Percentiles rank a stretch among this genome's conserved stretches.
Conservation (phyloP, 2,888 invertebrate species). For the Drosophila vallismaia region DNA sequence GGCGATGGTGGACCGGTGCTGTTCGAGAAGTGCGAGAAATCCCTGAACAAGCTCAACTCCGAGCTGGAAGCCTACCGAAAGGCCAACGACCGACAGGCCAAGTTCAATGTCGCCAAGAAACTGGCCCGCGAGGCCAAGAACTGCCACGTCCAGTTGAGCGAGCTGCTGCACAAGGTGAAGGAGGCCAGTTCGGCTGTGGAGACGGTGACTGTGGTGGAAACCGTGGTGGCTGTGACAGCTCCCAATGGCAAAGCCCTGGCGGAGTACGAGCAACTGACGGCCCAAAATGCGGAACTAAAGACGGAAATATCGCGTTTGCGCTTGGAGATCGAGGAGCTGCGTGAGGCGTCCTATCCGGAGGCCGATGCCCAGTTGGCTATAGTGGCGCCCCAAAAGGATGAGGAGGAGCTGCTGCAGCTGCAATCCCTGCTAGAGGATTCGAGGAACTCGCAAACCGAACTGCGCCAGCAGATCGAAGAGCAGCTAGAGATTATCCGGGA, state of each 20-base stretch:
- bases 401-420: slow-evolving; percentile 23
- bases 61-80: slow-evolving; percentile 83
- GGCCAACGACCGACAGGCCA: slow-evolving; percentile 81
- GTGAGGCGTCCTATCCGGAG: slow-evolving; percentile 68
- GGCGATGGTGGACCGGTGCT: slow-evolving; percentile 65
- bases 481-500: slow-evolving; percentile 8
- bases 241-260: slow-evolving; percentile 81
- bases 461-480: slow-evolving; percentile 11
- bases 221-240: slow-evolving; percentile 80
- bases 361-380: slow-evolving; percentile 45
- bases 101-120: slow-evolving; percentile 82
- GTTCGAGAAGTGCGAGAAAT: slow-evolving; percentile 80
- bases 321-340: slow-evolving; percentile 61
- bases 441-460: background rate
- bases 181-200: slow-evolving; percentile 79
- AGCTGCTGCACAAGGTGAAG: slow-evolving; percentile 80
- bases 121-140: slow-evolving; percentile 83
- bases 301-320: slow-evolving; percentile 48
- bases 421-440: slow-evolving; percentile 13
- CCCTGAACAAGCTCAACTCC: slow-evolving; percentile 77
- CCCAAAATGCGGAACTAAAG: slow-evolving; percentile 79
- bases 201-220: slow-evolving; percentile 78
- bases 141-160: slow-evolving; percentile 78
- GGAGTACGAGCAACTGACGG: slow-evolving; percentile 80
- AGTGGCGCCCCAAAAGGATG: slow-evolving; percentile 10